Evolutionary conservation across 2,113 vertebrate species (phyloP), one percentile per base, ranked within the genome.

Genomic region (Aphyosemion australe): DNA sequence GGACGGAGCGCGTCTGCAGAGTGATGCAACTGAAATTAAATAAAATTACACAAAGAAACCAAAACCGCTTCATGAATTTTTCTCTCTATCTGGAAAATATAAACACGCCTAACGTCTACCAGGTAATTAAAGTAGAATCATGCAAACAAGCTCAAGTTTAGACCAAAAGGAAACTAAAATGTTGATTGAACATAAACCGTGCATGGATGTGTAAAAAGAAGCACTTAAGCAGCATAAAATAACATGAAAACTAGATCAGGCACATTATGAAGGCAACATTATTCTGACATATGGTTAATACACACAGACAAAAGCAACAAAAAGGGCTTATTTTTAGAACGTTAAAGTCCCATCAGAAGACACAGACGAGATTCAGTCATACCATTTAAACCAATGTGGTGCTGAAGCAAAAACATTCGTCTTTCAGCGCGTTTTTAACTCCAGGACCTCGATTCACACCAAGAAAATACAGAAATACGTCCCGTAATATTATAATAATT

Each of bases 221-320:
- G 34, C 64, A 46, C 61, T 71, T 43, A 47, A 43, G 59, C 54
- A 68, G 58, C 47, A 20, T 43, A 63, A 9, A 20, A 67, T 14
- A 12, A 42, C 10, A 42, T 12, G 4, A 12, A 12, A 42, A n/a
- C 67, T 68, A 58, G 26, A 26, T 50, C 69, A 90, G 90, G 88
- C 90, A 91, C 88, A 82, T 75, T 79, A 78, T 56, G 75, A 64
- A 66, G 65, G 76, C 45, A 57, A 54, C 64, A 68, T 12, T 11
- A 26, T 51, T 46, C 12, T 20, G 52, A 50, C 16, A 8, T 37
- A 15, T 37, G 20, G 72, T 34, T 53, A 14, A 5, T 31, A 11
- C 31, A 43, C 19, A 58, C 9, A 48, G n/a, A 48, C 18, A 1
- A 47, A 37, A 37, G 9, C 34, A 37, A 37, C 1, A 37, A 10